phyloP scores from a whole-genome alignment of 1,140 invertebrate species.

The Heterodera schachtii region DNA sequence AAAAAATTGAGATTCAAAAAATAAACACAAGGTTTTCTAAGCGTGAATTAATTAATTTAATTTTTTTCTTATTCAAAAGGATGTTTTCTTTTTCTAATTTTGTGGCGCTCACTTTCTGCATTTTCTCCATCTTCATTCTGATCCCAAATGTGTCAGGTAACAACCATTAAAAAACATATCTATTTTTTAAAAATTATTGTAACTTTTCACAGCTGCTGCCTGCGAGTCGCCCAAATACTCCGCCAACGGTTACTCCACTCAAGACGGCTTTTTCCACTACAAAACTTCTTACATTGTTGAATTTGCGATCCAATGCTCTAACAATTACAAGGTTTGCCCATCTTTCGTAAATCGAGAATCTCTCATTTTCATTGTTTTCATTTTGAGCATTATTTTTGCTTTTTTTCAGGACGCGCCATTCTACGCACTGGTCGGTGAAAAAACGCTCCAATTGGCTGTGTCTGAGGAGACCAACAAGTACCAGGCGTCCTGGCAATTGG shows the following conservation, averaged over 20 bases:
- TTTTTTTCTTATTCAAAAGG: no score
- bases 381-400: background rate
- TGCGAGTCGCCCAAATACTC: slow-evolving; percentile 67
- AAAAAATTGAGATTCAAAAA: no score
- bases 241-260: slow-evolving; percentile 67
- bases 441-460: slow-evolving; percentile 48
- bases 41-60: no score
- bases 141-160: background rate
- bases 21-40: no score
- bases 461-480: slow-evolving; percentile 64
- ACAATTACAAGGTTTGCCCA: slow-evolving; percentile 41
- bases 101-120: background rate
- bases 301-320: slow-evolving; percentile 65
- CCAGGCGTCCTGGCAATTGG: slow-evolving; percentile 58
- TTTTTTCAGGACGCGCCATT: slow-evolving; percentile 55
- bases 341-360: background rate
- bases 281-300: slow-evolving; percentile 68
- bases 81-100: background rate
- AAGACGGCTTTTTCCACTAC: slow-evolving; percentile 67
- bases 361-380: no score
- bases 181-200: slow-evolving; percentile 22
- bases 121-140: background rate
- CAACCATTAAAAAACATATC: background rate
- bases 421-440: slow-evolving; percentile 55
- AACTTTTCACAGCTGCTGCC: slow-evolving; percentile 60